Evolutionary conservation across 2,888 invertebrate species (phyloP), one percentile per base, ranked within the genome.

Genomic region (Spisula solida): DNA sequence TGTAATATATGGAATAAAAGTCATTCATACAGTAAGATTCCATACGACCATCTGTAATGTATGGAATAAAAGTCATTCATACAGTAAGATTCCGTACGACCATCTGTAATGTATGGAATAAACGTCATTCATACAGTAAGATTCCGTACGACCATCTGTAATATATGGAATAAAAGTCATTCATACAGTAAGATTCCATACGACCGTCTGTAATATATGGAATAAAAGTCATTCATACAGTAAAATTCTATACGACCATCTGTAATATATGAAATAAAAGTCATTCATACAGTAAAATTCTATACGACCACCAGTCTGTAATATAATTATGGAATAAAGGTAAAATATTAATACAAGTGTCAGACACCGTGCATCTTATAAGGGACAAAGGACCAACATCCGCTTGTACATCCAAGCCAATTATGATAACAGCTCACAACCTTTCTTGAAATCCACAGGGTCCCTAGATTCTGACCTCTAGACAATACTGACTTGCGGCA

Each of bases 231-330:
- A n/a, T n/a, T 96, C 96, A 93, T 94, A 96, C 88, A 96, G 90
- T n/a, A 96, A 91, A 29, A 96, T 94, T 6, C 96, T 96, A 93
- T 94, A 96, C 2, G 96, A 94, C 96, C 96, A 96, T 60, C 96
- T 96, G 93, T 31, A 93, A 92, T 66, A 0, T 82, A 29, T 66
- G 29, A 60, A 56, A 80, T 14, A n/a, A n/a, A n/a, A n/a, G n/a
- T n/a, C n/a, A n/a, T n/a, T 96, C 96, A 93, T 94, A 96, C 88
- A 96, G 90, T n/a, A 96, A 91, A 29, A 96, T 94, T 6, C 96
- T 96, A 93, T 94, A 96, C 2, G 96, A 94, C 96, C 96, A 96
- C n/a, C n/a, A n/a, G n/a, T 60, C 96, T 96, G 93, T 31, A 93
- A 92, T 66, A 0, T 82, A 29, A n/a, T n/a, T n/a, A n/a, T n/a